Base-by-base conservation (phyloP, 1,140 invertebrate species). In the Tetramorium alpestre region DNA sequence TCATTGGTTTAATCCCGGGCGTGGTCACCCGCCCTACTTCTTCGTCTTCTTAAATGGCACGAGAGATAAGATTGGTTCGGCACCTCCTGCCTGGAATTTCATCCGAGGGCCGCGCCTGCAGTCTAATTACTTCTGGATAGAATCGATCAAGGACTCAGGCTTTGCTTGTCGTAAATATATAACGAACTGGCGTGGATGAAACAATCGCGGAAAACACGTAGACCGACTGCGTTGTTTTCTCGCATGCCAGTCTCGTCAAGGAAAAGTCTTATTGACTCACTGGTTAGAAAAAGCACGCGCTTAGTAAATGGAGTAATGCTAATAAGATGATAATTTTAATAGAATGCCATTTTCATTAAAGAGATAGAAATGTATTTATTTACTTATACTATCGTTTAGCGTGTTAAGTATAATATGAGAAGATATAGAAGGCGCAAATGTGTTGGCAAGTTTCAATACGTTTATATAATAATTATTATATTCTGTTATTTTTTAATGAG, bases 121-220 rank as follows among this genome's bases (percentile, higher is more conserved):
- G 75, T 92, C 91, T 92, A 92, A 92, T 92, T 89, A 90, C 91
- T 91, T 90, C 85, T 92, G 65, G 86, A 92, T 91, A 49, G 82
- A 91, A 91, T 92, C 89, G 91, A 89, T 92, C 90, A 88, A 90
- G 89, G 85, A 80, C 87, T 90, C 82, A 91, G 91, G 92, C 92
- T 91, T 91, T 60, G 88, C 77, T 87, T 88, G 80, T 81, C 88
- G 88, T 87, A 92, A 93, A 92, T 93, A 89, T 92, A 92, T 77
- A 88, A 84, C 70, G 62, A 65, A 18, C 13, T 73, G n/a, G 33
- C 38, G 49, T n/a, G 25, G 51, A 82, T 73, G 44, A 67, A 78
- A 78, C 60, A 78, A 56, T 70, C 28, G 33, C 49, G 78, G 51
- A 72, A 58, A 58, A 72, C 33, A 44, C 51, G 49, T 33, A 18